Percentiles rank a stretch among this genome's conserved stretches.
Conservation (phyloP, 2,797 vertebrate genomes). For the Spea hammondii region DNA sequence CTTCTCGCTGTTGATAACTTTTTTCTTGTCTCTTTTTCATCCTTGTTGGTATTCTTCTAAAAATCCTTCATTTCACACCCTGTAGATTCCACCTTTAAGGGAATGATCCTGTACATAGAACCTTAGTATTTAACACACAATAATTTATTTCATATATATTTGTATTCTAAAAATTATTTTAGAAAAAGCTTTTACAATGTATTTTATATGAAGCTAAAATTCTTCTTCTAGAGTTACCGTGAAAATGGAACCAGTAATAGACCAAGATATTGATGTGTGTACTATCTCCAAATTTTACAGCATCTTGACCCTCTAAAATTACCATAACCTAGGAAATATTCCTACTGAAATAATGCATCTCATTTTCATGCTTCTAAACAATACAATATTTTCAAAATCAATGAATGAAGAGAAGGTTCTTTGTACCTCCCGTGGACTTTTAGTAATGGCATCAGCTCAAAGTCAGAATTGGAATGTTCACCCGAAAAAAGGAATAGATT, state of each 20-base stretch:
- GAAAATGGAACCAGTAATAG: slow-evolving; percentile 3
- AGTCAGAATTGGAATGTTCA: not conserved
- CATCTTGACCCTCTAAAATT: not conserved
- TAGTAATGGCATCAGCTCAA: slow-evolving; percentile 4
- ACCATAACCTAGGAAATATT: slow-evolving; percentile 20
- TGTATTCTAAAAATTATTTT: not conserved
- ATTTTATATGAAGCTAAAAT: not conserved
- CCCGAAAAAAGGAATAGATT: not conserved
- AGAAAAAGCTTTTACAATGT: not conserved
- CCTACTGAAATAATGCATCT: slow-evolving; percentile 7
- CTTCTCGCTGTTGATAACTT: too few species aligned
- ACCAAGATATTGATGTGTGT: slow-evolving; percentile 8
- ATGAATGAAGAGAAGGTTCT: not conserved
- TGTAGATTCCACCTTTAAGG: too few species aligned
- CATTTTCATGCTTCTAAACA: slow-evolving; percentile 9
- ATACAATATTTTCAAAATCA: slow-evolving; percentile 6
- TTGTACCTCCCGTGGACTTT: not conserved
- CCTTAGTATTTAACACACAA: too few species aligned
- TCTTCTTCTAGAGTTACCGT: slow-evolving; percentile 13
- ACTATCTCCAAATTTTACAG: slow-evolving; percentile 4
- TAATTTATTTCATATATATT: not conserved
- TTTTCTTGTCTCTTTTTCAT: too few species aligned
- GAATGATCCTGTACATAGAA: too few species aligned
- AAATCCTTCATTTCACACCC: too few species aligned
- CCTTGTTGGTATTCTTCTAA: too few species aligned